Conservation (phyloP, 2,797 vertebrate species). For the Saxicola maurus region DNA sequence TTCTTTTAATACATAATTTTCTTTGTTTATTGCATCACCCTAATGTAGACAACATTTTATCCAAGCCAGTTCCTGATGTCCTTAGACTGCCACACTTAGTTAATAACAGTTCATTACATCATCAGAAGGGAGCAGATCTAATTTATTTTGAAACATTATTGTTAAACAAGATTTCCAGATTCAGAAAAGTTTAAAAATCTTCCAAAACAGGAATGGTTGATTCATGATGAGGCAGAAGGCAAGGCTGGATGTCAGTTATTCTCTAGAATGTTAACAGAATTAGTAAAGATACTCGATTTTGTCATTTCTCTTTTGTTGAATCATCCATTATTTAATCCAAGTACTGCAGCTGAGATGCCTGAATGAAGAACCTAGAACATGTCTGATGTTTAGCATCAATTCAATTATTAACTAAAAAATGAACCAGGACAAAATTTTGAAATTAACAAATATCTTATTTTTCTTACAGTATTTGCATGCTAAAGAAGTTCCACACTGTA, state of each 20-base stretch:
- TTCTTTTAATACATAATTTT: not conserved
- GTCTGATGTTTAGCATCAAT: not conserved
- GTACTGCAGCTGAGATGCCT: not conserved
- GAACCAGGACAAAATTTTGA: not conserved
- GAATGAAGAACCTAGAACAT: not conserved
- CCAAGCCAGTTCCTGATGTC: not conserved
- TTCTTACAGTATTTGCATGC: not conserved
- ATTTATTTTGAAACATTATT: not conserved
- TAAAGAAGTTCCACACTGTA: not conserved
- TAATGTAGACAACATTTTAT: not conserved
- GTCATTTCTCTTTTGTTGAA: not conserved
- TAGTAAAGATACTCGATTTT: not conserved
- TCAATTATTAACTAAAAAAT: not conserved
- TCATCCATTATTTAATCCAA: not conserved
- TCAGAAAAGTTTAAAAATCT: slow-evolving; percentile 8
- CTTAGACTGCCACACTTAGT: slow-evolving; percentile 1
- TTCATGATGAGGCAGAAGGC: not conserved
- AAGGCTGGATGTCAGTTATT: not conserved
- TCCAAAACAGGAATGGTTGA: not conserved
- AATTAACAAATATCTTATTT: not conserved
- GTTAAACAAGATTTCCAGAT: not conserved
- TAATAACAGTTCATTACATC: slow-evolving; percentile 2
- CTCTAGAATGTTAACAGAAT: not conserved
- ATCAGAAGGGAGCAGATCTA: slow-evolving; percentile 1
- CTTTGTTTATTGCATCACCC: not conserved